Evolutionary conservation across 1,140 invertebrate genomes (phyloP), one percentile per base, ranked within the genome.

Genomic region (Lepidostoma basale): DNA sequence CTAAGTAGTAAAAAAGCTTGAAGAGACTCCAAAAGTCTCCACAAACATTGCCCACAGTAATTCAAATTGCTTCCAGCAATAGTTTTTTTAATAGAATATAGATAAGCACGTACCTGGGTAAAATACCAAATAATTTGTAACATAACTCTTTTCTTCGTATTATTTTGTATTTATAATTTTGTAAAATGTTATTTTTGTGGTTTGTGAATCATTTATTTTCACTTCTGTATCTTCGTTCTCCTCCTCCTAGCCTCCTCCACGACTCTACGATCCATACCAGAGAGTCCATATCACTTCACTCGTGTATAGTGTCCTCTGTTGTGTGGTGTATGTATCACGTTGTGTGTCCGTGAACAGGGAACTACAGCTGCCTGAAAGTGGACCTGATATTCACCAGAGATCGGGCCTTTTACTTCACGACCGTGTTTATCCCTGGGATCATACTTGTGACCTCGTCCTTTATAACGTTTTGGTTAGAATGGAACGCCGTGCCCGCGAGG

Each of bases 401-500:
- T 82, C 85, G 91, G 84, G 89, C 90, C 75, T 93, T 93, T 83
- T 94, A 94, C 86, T 94, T 94, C 85, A 94, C 92, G 73, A 94
- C 93, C 74, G 92, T 95, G 76, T 95, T 95, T 87, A 94, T 94
- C 78, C 93, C 93, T 65, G 92, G 92, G 75, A 93, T 94, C 76
- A 93, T 95, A 78, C 86, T 95, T 79, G 93, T 95, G 76, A 94
- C 92, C 72, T 93, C 91, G 77, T 94, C 92, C 67, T 95, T 94
- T 87, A 94, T 95, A 81, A 94, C 92, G 73, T 95, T 95, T 84
- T 95, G 92, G 92, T 86, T 95, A 76, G 93, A 95, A 82, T 94
- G 92, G 91, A 95, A 95, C 83, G 93, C 93, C 54, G 93, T 94
- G 73, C 93, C 93, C 75, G 92, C 92, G 73, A 87, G 92, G 79